Evolutionary conservation across 1,140 invertebrate genomes (phyloP), one percentile per base, ranked within the genome.

Genomic region (Drosophila paulistorum): DNA sequence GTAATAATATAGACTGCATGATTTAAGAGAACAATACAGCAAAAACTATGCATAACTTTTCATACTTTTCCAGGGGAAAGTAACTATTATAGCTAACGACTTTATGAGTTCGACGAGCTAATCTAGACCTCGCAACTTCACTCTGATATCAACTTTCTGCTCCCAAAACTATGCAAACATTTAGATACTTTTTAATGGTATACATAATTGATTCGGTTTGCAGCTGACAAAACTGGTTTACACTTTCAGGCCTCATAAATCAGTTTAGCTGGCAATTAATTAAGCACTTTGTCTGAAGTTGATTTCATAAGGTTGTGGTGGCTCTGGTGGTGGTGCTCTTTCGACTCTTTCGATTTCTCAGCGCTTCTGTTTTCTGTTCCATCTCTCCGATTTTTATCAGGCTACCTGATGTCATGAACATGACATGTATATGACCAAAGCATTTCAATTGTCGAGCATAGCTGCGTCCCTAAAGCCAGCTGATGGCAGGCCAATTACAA

Each of bases 261-360:
- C 61, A 65, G 61, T 77, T 77, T 48, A 71, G 37, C 51, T 61
- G 74, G 39, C 61, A 64, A 77, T 77, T 77, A 77, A 77, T 77
- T 77, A 77, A 14, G 45, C n/a, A 23, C 17, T 51, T 51, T 51
- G 45, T 23, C 17, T 51, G 45, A 10, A 48, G 17, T 48, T 48
- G 7, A 20, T 20, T 20, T 48, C 14, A 20, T 26, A 26, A 26
- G 23, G 23, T 30, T 30, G 30, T 30, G 30, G 30, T 6, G 5
- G 6, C 30, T 30, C 6, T 30, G 30, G 3, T 30, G 7, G 42
- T 48, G 14, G 7, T 48, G 45, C 4, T 26, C 5, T 17, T 7
- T 14, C 13, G 14, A 7, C 14, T 45, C 42, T 45, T 7, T 48
- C 2, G 14, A 48, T 7, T 48, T 48, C 17, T 48, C 7, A 7